Evolutionary conservation across 2,113 vertebrate genomes (phyloP).

Genomic region (Chiloscyllium plagiosum): DNA sequence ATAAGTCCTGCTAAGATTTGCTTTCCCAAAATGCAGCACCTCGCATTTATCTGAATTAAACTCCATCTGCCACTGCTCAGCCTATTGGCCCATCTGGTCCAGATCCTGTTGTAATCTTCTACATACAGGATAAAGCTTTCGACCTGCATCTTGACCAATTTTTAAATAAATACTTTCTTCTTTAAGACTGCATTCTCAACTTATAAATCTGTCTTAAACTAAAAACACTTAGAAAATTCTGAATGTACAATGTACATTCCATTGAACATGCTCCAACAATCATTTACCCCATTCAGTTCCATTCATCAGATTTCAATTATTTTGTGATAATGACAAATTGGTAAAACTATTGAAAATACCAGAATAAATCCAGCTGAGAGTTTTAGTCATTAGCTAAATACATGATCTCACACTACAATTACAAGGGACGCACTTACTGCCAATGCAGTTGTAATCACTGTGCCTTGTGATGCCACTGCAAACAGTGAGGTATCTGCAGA

Average conservation of each 20-base stretch:
- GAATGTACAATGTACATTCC: not conserved
- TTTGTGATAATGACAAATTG: not conserved
- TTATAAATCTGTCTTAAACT: not conserved
- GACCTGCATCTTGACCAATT: not conserved
- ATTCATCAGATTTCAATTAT: not conserved
- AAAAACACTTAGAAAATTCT: not conserved
- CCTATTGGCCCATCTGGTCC: too few relatives aligned
- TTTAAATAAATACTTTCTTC: not conserved
- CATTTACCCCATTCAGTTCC: not conserved
- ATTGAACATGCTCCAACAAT: not conserved
- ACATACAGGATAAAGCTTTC: not conserved
- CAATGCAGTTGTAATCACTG: too few relatives aligned
- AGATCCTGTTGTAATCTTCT: not conserved
- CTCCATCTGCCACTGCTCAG: too few relatives aligned
- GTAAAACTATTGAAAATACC: not conserved
- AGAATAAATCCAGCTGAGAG: not conserved
- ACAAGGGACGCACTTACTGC: too few relatives aligned
- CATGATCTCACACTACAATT: not conserved
- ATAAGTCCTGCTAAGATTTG: too few relatives aligned
- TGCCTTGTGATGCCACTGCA: too few relatives aligned
- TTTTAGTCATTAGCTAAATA: not conserved
- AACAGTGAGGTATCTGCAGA: too few relatives aligned
- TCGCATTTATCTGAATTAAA: too few relatives aligned
- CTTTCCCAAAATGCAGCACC: too few relatives aligned
- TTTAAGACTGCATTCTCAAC: not conserved